Evolutionary conservation across 2,113 vertebrate genomes (phyloP).

Genomic region (Amphiprion ocellaris): DNA sequence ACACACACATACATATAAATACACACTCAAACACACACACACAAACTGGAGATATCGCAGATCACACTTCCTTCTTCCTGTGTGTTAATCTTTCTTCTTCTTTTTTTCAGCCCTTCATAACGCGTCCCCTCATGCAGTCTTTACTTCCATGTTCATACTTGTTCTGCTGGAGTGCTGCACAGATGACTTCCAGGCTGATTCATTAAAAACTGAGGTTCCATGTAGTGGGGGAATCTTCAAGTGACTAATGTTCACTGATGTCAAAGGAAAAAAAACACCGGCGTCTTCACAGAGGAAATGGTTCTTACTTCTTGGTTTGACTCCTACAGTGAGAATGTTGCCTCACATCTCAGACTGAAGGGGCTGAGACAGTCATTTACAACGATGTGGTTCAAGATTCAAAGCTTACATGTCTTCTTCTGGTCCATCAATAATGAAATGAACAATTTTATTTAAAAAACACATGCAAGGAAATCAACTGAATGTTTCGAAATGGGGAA

Average conservation of each 20-base stretch:
- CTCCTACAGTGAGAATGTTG: conserved; percentile 20
- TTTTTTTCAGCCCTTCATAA: conserved; percentile 50
- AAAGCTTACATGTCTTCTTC: background rate
- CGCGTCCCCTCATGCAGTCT: conserved; percentile 62
- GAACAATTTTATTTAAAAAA: background rate
- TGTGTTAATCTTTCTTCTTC: conserved; percentile 69
- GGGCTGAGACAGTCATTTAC: background rate
- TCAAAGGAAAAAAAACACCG: background rate
- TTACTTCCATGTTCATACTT: conserved; percentile 63
- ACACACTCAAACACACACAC: conserved; percentile 17
- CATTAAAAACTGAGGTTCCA: background rate
- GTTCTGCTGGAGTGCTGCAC: conserved; percentile 29
- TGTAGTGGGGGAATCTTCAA: conserved; percentile 19
- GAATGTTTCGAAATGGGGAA: conserved; percentile 62
- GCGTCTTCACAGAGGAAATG: conserved; percentile 67
- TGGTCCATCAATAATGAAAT: background rate
- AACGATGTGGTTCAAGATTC: background rate
- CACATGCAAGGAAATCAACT: background rate
- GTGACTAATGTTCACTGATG: conserved; percentile 24
- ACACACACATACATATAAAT: conserved; percentile 29
- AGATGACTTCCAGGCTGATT: conserved; percentile 1
- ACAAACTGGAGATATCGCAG: conserved; percentile 46
- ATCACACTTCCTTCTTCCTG: conserved; percentile 87
- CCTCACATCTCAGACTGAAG: conserved; percentile 20
- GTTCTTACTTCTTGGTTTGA: conserved; percentile 43